Percentiles rank a stretch among this genome's conserved stretches.
phyloP scores from a whole-genome alignment of 2,888 invertebrate genomes.

The Netelia fuscicornis region DNA sequence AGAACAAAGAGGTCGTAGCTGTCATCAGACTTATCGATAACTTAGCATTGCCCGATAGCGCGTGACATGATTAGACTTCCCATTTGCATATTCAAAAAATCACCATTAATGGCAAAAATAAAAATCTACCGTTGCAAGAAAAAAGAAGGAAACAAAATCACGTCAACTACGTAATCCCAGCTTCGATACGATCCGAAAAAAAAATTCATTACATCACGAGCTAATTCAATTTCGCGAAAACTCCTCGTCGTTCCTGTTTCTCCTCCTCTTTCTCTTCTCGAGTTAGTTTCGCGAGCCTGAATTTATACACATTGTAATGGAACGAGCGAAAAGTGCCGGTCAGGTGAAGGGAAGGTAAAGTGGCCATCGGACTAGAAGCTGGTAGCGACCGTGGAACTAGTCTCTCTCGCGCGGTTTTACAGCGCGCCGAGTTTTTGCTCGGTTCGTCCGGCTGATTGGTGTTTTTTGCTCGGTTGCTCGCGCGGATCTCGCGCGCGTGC shows the following conservation, averaged over 20 bases:
- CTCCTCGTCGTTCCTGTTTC: conserved; percentile 50
- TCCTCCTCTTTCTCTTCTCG: conserved; percentile 28
- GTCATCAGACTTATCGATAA: background rate
- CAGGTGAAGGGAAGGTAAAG: conserved; percentile 59
- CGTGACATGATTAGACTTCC: conserved; percentile 55
- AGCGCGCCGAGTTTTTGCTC: conserved; percentile 76
- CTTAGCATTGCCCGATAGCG: conserved; percentile 54
- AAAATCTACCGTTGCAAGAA: background rate
- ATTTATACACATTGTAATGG: conserved; percentile 52
- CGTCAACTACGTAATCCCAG: background rate
- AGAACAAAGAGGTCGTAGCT: background rate
- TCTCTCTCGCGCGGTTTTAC: conserved; percentile 54
- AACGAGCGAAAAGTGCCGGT: conserved; percentile 54
- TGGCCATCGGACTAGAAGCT: conserved; percentile 57
- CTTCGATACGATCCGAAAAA: background rate
- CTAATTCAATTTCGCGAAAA: conserved; percentile 56
- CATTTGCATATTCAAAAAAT: conserved; percentile 21
- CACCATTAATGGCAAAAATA: background rate
- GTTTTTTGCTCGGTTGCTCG: conserved; percentile 75
- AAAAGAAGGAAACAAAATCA: background rate
- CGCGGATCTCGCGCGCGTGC: conserved; percentile 70
- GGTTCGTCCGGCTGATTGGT: conserved; percentile 77
- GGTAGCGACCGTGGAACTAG: conserved; percentile 29
- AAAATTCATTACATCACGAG: conserved; percentile 49
- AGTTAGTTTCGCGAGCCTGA: conserved; percentile 44